phyloP scores from a whole-genome alignment of 1,140 invertebrate species.

The Leptinotarsa lineolata region DNA sequence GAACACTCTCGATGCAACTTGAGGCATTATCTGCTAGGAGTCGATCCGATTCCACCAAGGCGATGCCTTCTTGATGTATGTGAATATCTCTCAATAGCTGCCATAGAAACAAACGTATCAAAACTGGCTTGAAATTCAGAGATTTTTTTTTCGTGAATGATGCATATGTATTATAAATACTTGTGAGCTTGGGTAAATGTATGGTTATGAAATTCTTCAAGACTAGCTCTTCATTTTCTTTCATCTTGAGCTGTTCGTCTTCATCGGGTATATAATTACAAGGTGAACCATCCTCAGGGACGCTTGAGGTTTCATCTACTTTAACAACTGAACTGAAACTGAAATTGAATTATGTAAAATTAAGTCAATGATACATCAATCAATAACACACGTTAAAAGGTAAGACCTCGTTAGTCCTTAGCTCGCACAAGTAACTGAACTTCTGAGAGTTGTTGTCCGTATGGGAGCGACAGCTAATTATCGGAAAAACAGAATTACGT shows the following conservation, averaged over 20 bases:
- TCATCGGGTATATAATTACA: neutral
- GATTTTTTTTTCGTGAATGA: neutral
- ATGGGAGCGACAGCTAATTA: too few species aligned
- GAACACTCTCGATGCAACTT: constrained; percentile 55
- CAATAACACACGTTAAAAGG: too few species aligned
- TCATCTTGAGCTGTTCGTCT: neutral
- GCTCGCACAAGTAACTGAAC: too few species aligned
- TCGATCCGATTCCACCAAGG: constrained; percentile 59
- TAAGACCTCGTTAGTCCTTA: too few species aligned
- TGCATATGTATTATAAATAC: constrained; percentile 33
- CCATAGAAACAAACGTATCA: constrained; percentile 63
- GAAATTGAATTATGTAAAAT: too few species aligned
- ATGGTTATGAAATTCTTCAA: constrained; percentile 30
- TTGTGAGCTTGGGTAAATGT: constrained; percentile 28
- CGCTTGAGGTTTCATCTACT: too few species aligned
- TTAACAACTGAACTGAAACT: too few species aligned
- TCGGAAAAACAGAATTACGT: too few species aligned
- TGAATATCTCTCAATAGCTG: constrained; percentile 63
- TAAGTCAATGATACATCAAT: too few species aligned
- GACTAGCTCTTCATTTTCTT: neutral
- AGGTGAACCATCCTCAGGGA: too few species aligned
- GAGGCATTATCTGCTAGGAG: constrained; percentile 55
- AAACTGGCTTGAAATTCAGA: constrained; percentile 25
- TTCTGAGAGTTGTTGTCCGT: too few species aligned
- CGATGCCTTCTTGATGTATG: constrained; percentile 52